phyloP scores from a whole-genome alignment of 2,113 vertebrate genomes.

The Oophaga pumilio region DNA sequence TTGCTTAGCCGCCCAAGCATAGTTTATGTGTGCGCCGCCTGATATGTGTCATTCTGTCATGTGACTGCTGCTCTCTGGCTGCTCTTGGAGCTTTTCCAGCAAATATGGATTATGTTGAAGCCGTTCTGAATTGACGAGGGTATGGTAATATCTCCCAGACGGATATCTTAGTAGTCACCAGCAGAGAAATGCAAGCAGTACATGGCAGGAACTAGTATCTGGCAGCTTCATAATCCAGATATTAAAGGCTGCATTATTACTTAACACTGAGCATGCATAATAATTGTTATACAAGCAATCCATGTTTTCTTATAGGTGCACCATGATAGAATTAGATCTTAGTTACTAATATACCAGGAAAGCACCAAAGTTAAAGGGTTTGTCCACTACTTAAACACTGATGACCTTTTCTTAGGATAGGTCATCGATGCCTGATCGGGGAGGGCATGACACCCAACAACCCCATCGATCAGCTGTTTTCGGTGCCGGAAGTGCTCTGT shows the following conservation, averaged over 20 bases:
- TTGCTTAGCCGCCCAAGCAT: slow-evolving; percentile 97
- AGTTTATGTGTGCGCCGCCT: slow-evolving; percentile 80
- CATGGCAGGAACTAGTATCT: slow-evolving; percentile 91
- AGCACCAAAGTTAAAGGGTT: neutral
- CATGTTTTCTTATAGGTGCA: neutral
- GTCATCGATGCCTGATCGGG: too few species aligned
- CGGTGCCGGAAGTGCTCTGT: too few species aligned
- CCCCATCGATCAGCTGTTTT: too few species aligned
- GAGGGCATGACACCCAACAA: too few species aligned
- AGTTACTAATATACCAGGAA: neutral
- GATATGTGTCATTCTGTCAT: slow-evolving; percentile 91
- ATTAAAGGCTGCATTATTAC: slow-evolving; percentile 99
- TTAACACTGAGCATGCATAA: slow-evolving; percentile 96
- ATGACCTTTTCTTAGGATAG: neutral
- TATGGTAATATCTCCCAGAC: slow-evolving; percentile 99
- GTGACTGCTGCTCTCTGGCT: slow-evolving; percentile 84
- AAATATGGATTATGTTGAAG: slow-evolving; percentile 99
- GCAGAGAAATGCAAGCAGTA: slow-evolving; percentile 85
- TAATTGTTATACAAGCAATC: slow-evolving; percentile 82
- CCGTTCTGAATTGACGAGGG: slow-evolving; percentile 93
- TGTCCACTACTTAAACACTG: neutral
- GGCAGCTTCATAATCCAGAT: slow-evolving; percentile 99
- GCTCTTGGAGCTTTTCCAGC: slow-evolving; percentile 96
- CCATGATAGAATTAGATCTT: neutral
- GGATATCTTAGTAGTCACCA: slow-evolving; percentile 85